Evolutionary conservation across 2,797 vertebrate species (phyloP).

Genomic region (Gymnodraco acuticeps): DNA sequence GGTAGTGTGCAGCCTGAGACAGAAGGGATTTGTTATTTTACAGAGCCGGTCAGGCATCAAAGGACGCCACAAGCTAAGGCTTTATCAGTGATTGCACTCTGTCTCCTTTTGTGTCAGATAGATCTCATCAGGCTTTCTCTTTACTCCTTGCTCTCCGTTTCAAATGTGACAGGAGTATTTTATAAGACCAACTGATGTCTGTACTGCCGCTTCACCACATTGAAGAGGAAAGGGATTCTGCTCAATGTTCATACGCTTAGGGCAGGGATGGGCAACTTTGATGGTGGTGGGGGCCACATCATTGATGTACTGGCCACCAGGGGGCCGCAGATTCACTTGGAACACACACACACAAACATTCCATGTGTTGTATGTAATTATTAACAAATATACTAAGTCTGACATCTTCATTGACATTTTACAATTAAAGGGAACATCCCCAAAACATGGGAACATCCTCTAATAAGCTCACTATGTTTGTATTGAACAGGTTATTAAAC

Average conservation of each 20-base stretch:
- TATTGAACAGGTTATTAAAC: too few species aligned
- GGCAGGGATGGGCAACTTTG: too few species aligned
- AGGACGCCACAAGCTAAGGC: constrained; percentile 45
- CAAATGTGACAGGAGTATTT: constrained; percentile 22
- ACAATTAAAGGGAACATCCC: too few species aligned
- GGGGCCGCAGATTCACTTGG: too few species aligned
- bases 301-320: too few species aligned
- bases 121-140: constrained; percentile 47
- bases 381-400: too few species aligned
- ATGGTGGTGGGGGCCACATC: too few species aligned
- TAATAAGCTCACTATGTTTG: too few species aligned
- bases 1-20: constrained; percentile 29
- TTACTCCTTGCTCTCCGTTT: constrained; percentile 10
- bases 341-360: too few species aligned
- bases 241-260: neutral
- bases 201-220: neutral
- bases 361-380: too few species aligned
- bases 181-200: constrained; percentile 2
- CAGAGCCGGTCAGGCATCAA: constrained; percentile 60
- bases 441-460: too few species aligned
- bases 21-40: constrained; percentile 57
- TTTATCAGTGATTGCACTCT: constrained; percentile 57
- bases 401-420: too few species aligned
- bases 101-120: constrained; percentile 48
- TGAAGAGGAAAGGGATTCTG: neutral